Evolutionary conservation across 2,113 vertebrate genomes (phyloP).

Genomic region (Nycticorax nycticorax): DNA sequence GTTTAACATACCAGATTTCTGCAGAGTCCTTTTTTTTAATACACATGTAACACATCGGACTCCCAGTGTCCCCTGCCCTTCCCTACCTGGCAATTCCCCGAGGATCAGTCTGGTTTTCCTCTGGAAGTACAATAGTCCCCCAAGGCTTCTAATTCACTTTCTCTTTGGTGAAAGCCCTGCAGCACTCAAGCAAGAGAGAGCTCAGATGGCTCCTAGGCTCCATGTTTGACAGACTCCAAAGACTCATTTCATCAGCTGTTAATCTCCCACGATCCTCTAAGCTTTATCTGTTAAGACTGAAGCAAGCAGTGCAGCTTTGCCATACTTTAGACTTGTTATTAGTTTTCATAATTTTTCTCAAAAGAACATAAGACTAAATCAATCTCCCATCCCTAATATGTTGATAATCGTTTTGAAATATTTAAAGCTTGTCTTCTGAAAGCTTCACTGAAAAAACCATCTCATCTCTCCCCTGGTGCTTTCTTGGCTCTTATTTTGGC

Average conservation of each 20-base stretch:
- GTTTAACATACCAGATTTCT: neutral
- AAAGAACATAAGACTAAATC: slow-evolving; percentile 64
- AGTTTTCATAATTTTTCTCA: slow-evolving; percentile 68
- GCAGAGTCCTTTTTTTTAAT: neutral
- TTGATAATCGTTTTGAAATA: slow-evolving; percentile 60
- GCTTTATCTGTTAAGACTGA: slow-evolving; percentile 64
- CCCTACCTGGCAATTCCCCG: neutral
- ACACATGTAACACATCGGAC: accelerated
- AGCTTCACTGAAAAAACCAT: neutral
- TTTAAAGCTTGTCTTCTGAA: slow-evolving; percentile 46
- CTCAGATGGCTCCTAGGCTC: neutral
- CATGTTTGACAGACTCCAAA: slow-evolving; percentile 6
- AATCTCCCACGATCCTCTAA: slow-evolving; percentile 62
- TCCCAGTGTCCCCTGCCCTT: neutral
- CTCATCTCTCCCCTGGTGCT: neutral
- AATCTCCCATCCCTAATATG: slow-evolving; percentile 58
- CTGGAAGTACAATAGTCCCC: neutral
- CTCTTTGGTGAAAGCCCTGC: neutral
- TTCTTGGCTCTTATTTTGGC: neutral
- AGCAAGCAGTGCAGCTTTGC: slow-evolving; percentile 44
- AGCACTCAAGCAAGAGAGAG: neutral
- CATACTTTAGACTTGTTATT: slow-evolving; percentile 61
- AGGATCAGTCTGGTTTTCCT: neutral
- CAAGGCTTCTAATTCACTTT: neutral
- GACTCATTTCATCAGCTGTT: slow-evolving; percentile 51